Evolutionary conservation across 1,140 invertebrate genomes (phyloP).

Genomic region (Stegodyphus mimosarum): DNA sequence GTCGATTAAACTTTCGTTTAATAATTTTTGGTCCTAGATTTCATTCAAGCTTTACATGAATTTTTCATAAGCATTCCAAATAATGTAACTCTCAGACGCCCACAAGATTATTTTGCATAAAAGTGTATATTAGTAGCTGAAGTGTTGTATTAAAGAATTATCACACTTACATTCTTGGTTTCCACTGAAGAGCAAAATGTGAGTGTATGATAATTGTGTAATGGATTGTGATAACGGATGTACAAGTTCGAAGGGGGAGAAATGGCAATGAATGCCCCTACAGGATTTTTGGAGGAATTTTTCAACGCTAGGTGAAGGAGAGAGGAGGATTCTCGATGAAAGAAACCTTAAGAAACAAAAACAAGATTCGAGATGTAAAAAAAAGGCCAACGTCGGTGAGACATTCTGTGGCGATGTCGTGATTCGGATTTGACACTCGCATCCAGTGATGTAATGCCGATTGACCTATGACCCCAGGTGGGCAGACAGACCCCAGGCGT

Average conservation of each 20-base stretch:
- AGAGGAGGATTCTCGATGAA: neutral
- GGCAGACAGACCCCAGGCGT: constrained; percentile 8
- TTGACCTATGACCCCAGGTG: constrained; percentile 35
- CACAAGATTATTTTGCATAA: too few relatives aligned
- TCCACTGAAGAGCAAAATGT: neutral
- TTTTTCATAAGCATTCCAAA: too few relatives aligned
- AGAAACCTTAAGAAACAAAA: constrained; percentile 25
- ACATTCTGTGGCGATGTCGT: constrained; percentile 54
- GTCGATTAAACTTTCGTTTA: too few relatives aligned
- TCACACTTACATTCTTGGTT: neutral
- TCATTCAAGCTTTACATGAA: too few relatives aligned
- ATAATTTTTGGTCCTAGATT: too few relatives aligned
- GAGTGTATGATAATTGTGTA: neutral
- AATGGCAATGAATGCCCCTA: neutral
- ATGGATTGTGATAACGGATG: too few relatives aligned
- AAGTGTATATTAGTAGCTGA: too few relatives aligned
- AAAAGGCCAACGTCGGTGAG: constrained; percentile 24
- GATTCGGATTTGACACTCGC: constrained; percentile 48
- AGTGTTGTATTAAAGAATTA: neutral
- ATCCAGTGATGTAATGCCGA: constrained; percentile 46
- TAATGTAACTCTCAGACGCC: too few relatives aligned
- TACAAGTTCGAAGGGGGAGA: neutral
- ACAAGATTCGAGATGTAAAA: constrained; percentile 15
- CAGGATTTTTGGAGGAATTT: neutral
- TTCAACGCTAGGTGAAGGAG: neutral